phyloP scores from a whole-genome alignment of 2,113 vertebrate genomes.

The Macrotis lagotis region DNA sequence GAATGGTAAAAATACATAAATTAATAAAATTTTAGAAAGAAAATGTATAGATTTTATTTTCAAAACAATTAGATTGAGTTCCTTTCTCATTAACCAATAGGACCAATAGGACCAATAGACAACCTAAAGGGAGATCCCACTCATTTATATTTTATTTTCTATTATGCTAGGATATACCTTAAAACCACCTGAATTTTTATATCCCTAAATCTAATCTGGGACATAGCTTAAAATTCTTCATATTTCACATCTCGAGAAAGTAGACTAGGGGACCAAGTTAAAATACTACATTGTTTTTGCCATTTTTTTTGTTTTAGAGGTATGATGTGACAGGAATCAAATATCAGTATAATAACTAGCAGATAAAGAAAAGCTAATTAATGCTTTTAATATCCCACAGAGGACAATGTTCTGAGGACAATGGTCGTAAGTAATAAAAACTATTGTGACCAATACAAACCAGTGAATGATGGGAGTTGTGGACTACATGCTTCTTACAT shows the following conservation, averaged over 20 bases:
- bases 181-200: not conserved
- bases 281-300: not conserved
- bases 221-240: constrained; percentile 3
- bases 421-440: not conserved
- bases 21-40: not conserved
- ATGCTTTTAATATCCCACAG: not conserved
- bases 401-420: not conserved
- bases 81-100: not conserved
- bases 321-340: not conserved
- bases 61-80: constrained; percentile 17
- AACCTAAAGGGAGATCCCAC: not conserved
- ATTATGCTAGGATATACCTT: not conserved
- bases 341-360: not conserved
- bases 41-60: not conserved
- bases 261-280: not conserved
- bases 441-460: not conserved
- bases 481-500: not conserved
- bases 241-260: constrained; percentile 24
- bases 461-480: not conserved
- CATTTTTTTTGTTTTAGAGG: not conserved
- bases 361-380: not conserved
- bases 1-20: not conserved
- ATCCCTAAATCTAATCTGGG: constrained; percentile 7
- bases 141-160: not conserved
- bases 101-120: not conserved